Conservation (phyloP, 2,888 invertebrate species). For the Eugnorisma glareosa region DNA sequence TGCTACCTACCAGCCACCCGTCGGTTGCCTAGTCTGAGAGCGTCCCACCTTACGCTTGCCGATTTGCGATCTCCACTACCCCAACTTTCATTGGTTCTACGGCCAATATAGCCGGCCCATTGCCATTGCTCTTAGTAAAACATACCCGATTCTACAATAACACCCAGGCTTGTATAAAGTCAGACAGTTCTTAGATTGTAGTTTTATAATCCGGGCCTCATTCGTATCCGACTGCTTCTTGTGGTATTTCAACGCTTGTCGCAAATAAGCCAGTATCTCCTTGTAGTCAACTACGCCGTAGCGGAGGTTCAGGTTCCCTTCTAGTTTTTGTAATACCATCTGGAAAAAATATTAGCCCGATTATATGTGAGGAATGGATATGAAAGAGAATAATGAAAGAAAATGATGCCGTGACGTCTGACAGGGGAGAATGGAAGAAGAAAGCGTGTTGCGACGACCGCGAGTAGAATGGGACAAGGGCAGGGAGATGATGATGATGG, state of each 20-base stretch:
- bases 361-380: neutral
- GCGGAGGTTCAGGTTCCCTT: conserved; percentile 68
- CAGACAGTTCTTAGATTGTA: conserved; percentile 73
- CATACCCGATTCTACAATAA: conserved; percentile 73
- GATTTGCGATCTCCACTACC: neutral
- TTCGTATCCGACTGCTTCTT: neutral
- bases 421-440: neutral
- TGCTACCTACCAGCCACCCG: neutral
- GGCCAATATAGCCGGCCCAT: neutral
- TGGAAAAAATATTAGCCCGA: conserved; percentile 47
- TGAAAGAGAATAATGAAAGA: neutral
- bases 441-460: too few relatives aligned
- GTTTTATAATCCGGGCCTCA: conserved; percentile 39
- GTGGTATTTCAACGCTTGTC: conserved; percentile 55
- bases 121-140: neutral
- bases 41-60: neutral
- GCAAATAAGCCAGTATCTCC: conserved; percentile 67
- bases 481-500: too few relatives aligned
- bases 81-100: neutral
- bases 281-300: conserved; percentile 71
- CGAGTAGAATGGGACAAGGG: too few relatives aligned
- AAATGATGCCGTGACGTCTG: neutral
- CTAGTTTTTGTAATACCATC: conserved; percentile 74
- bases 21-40: neutral
- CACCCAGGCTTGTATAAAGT: conserved; percentile 74